Conservation (phyloP, 2,113 vertebrate genomes). For the Polypterus bichir region DNA sequence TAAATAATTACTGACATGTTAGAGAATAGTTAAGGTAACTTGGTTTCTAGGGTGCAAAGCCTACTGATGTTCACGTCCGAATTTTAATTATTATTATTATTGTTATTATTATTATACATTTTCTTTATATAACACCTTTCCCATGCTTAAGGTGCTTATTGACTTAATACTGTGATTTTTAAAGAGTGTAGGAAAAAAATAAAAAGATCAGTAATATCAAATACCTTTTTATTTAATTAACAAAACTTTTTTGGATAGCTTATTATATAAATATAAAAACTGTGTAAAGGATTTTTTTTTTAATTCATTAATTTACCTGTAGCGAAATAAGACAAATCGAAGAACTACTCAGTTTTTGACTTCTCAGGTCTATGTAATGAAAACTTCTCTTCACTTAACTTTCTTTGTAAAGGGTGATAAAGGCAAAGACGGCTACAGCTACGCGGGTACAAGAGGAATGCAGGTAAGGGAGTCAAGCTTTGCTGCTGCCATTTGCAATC, state of each 20-base stretch:
- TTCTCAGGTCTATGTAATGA: not conserved
- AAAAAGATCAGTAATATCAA: no score
- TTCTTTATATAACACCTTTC: no score
- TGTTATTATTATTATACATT: no score
- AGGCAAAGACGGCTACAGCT: slow-evolving; percentile 23
- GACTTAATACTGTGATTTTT: no score
- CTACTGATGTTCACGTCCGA: no score
- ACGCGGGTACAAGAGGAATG: slow-evolving; percentile 18
- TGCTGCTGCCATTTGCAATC: no score
- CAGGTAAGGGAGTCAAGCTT: slow-evolving; percentile 13
- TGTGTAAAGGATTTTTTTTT: not conserved
- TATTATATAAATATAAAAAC: not conserved
- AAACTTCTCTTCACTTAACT: not conserved
- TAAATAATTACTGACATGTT: no score
- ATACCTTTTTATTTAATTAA: not conserved
- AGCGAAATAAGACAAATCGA: not conserved
- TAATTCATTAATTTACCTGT: not conserved
- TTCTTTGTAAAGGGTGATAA: slow-evolving; percentile 18
- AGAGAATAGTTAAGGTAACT: no score
- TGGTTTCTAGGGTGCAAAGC: no score
- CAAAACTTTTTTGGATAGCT: not conserved
- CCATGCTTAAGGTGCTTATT: no score
- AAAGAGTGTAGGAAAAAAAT: no score
- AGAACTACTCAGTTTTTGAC: not conserved
- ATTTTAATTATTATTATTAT: no score